A percentile compares a stretch with the other conserved stretches of the same genome.
phyloP scores from a whole-genome alignment of 2,888 invertebrate genomes.

The Sisyra terminalis region DNA sequence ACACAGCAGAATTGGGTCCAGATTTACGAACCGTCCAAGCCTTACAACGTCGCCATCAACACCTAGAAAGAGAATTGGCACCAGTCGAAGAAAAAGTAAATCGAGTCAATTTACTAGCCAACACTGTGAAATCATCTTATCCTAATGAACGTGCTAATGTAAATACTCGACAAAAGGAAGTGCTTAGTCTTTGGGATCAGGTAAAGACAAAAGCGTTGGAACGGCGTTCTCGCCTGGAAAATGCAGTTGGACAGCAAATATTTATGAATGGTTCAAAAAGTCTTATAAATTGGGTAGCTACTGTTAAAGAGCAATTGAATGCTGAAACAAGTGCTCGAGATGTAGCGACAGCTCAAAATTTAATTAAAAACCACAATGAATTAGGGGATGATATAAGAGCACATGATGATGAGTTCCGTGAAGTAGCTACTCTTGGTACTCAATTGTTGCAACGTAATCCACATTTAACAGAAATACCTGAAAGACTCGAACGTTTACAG shows the following conservation, averaged over 20 bases:
- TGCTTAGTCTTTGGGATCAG: constrained; percentile 75
- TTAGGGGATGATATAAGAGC: constrained; percentile 79
- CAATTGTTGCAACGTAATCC: constrained; percentile 63
- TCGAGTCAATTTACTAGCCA: constrained; percentile 72
- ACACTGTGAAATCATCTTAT: constrained; percentile 80
- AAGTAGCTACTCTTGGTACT: constrained; percentile 62
- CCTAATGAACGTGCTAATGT: constrained; percentile 82
- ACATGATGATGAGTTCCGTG: constrained; percentile 78
- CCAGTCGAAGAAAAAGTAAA: constrained; percentile 90
- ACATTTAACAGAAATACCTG: constrained; percentile 54
- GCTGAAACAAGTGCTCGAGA: constrained; percentile 63
- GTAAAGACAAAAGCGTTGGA: constrained; percentile 74
- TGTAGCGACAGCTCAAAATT: constrained; percentile 81
- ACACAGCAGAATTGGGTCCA: constrained; percentile 56
- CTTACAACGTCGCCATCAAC: constrained; percentile 78
- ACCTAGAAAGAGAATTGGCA: constrained; percentile 84
- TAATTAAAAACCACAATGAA: constrained; percentile 82
- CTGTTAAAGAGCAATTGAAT: constrained; percentile 61
- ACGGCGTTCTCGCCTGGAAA: constrained; percentile 70
- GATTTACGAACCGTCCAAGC: constrained; percentile 86
- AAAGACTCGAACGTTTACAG: constrained; percentile 51
- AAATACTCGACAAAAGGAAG: constrained; percentile 64
- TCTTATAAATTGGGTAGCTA: constrained; percentile 65
- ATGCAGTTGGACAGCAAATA: constrained; percentile 89
- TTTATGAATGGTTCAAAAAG: constrained; percentile 74